Evolutionary conservation across 1,140 invertebrate species (phyloP), one percentile per base, ranked within the genome.

Genomic region (Saccostrea echinata): DNA sequence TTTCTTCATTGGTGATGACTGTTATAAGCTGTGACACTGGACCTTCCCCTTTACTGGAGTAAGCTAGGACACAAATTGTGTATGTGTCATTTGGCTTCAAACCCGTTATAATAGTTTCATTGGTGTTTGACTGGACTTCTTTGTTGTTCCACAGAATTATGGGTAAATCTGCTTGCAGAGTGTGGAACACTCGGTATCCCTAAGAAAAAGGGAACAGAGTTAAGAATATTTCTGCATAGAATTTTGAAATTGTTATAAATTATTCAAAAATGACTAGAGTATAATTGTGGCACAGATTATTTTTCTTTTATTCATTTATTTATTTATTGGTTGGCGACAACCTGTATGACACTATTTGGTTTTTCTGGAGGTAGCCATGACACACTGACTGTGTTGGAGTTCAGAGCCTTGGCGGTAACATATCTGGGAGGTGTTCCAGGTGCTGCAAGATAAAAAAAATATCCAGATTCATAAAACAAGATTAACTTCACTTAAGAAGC

Each of bases 181-280:
- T 99, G 95, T 98, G 99, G 94, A 98, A 99, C 84, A 99, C 97
- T 96, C 99, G 99, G 96, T 99, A 99, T 89, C 98, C 98, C 98
- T 99, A 95, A 94, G 95, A 61, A 30, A 80, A 43, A 76, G 6
- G 24, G 6, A 24, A 13, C 43, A 43, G 6, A 9, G 9, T 3
- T 0, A 76, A 35, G 13, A 16, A 76, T 27, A 30, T n/a, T 13
- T 13, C 24, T 1, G 11, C 24, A 80, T 18, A 30, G 3, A 80
- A n/a, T n/a, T n/a, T n/a, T n/a, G n/a, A 30, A 33, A 16, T 8
- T 30, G 11, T 80, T 27, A 12, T 16, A n/a, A n/a, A 16, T 30
- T 80, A 6, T 24, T n/a, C n/a, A n/a, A 80, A 43, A 9, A 80
- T 3, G 35, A 43, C 35, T 43, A 43, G 6, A 43, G 43, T 43